Evolutionary conservation across 92 coral and sea anemone genomes (phyloP), one percentile per base, ranked within the genome.

Genomic region (Siderastrea radians): DNA sequence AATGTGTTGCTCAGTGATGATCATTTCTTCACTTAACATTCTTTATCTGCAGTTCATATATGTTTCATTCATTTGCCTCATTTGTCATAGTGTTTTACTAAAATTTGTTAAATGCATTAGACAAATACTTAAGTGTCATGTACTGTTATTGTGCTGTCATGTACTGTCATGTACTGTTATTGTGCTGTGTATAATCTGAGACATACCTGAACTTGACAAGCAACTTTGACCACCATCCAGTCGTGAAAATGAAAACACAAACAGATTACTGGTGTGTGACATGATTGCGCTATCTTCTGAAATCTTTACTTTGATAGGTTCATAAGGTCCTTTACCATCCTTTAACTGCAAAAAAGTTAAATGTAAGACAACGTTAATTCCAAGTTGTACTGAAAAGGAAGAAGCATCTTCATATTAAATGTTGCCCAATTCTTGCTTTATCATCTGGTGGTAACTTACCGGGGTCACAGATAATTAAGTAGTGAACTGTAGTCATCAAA

Each of bases 181-280:
- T 0, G 38, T 26, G 38, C 38, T 26, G 38, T 26, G 38, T 26
- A 26, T 26, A 62, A 62, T 62, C 68, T 62, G 52, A 19, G 44
- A 68, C 45, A 10, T 52, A 68, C 74, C 87, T 83, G 87, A 83
- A 59, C 87, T 83, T 83, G 78, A 83, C 55, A 83, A 64, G 44
- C 54, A 58, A 68, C 46, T 67, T 17, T 71, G 71, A n/a, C 70
- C 77, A 57, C 72, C 79, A 2, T 72, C 78, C 8, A 71, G 15
- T 38, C 71, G 43, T 48, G 87, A 55, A 55, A 83, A 83, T 17
- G 87, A 83, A 26, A 55, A 83, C n/a, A 83, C 70, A 55, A 83
- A 83, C 49, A 83, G 48, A 55, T 70, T 53, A 69, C 79, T 83
- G 16, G 53, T 70, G 55, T 83, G 77, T 45, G 87, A 83, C 77